Conservation (phyloP, 1,140 invertebrate species). For the Drosophila pseudoananassae region DNA sequence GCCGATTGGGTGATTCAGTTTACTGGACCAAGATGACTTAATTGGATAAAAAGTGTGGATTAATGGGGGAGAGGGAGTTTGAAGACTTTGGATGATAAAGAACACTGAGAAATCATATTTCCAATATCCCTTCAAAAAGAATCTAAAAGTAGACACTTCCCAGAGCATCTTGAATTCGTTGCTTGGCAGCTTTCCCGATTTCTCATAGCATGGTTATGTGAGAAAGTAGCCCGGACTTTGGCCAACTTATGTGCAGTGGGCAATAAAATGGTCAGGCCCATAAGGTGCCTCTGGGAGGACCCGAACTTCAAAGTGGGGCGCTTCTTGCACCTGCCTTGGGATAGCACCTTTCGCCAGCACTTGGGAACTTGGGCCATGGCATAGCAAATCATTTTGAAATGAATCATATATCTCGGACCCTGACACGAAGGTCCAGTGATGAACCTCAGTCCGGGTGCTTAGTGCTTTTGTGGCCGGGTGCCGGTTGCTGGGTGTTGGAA, state of each 20-base stretch:
- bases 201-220: conserved; percentile 31
- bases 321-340: conserved; percentile 48
- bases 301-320: conserved; percentile 32
- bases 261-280: conserved; percentile 53
- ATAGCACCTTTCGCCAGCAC: conserved; percentile 5
- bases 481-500: conserved; percentile 38
- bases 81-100: not conserved
- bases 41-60: conserved; percentile 14
- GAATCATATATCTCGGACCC: conserved; percentile 63
- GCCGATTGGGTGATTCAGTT: conserved; percentile 23
- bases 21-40: conserved; percentile 14
- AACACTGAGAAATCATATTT: too few relatives aligned
- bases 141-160: not conserved
- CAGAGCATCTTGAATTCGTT: conserved; percentile 13
- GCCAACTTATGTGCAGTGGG: conserved; percentile 16
- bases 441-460: conserved; percentile 2
- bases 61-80: not conserved
- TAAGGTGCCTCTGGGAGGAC: conserved; percentile 19
- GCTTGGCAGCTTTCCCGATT: not conserved
- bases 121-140: not conserved
- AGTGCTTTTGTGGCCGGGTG: not conserved
- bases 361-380: conserved; percentile 17
- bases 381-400: conserved; percentile 71
- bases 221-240: conserved; percentile 48
- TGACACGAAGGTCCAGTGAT: conserved; percentile 45